These are phyloP conservation scores for Xiphophorus birchmanni DNA, from an alignment of 2,797 vertebrate genomes.

Conservation along the genomic window DNA sequence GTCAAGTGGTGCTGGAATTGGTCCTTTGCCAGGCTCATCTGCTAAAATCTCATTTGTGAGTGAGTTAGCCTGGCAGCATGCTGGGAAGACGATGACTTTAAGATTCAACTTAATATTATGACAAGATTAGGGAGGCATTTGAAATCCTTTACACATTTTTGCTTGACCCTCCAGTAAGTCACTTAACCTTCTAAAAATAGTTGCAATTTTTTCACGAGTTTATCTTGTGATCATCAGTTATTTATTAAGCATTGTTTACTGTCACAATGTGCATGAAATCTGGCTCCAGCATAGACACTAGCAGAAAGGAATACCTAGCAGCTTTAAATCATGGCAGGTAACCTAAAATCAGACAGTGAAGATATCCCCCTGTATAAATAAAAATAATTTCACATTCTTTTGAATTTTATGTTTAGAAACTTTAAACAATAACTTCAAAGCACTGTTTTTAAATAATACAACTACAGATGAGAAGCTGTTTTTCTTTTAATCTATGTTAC, in stretches of 20 bases:
- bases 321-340: neutral
- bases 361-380: neutral
- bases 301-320: neutral
- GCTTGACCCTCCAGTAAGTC: neutral
- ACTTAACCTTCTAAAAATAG: neutral
- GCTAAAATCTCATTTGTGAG: slow-evolving; percentile 57
- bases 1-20: slow-evolving; percentile 53
- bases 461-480: neutral
- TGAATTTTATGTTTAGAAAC: neutral
- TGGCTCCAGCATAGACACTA: neutral
- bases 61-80: slow-evolving; percentile 39
- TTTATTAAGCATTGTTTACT: neutral
- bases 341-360: neutral
- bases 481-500: neutral
- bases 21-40: slow-evolving; percentile 43
- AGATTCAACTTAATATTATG: slow-evolving; percentile 30
- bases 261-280: neutral
- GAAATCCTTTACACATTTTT: neutral
- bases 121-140: slow-evolving; percentile 12
- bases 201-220: neutral
- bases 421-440: neutral
- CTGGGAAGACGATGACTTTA: slow-evolving; percentile 23
- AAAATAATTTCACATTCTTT: neutral
- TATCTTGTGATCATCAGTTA: neutral
- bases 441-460: neutral